Conservation (phyloP, 2,113 vertebrate genomes). For the Odontesthes bonariensis region DNA sequence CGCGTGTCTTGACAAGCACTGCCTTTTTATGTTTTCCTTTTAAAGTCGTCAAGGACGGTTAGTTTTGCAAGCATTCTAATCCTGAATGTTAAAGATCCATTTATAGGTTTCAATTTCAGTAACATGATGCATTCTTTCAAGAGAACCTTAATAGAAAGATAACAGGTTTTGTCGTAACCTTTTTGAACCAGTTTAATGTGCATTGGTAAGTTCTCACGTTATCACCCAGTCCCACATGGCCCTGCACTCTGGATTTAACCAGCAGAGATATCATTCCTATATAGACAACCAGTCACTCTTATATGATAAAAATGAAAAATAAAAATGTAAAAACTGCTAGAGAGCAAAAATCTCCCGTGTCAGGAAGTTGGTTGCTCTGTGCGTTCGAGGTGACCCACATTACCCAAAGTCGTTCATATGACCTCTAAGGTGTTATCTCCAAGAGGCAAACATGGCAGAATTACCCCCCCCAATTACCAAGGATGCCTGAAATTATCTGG, state of each 20-base stretch:
- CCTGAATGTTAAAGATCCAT: slow-evolving; percentile 52
- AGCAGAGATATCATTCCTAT: slow-evolving; percentile 38
- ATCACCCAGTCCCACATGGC: slow-evolving; percentile 52
- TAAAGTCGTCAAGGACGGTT: slow-evolving; percentile 83
- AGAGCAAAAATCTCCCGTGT: slow-evolving; percentile 51
- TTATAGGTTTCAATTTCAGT: slow-evolving; percentile 50
- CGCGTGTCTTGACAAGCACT: slow-evolving; percentile 82
- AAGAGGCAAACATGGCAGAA: slow-evolving; percentile 63
- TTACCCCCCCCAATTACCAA: slow-evolving; percentile 29
- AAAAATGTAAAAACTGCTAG: slow-evolving; percentile 12
- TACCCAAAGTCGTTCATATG: slow-evolving; percentile 63
- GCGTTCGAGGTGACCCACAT: slow-evolving; percentile 60
- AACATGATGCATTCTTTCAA: slow-evolving; percentile 16
- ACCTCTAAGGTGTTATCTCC: slow-evolving; percentile 71
- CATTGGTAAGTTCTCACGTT: slow-evolving; percentile 46
- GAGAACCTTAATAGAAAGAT: slow-evolving; percentile 18
- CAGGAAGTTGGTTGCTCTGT: slow-evolving; percentile 39
- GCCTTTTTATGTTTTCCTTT: slow-evolving; percentile 82
- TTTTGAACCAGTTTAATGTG: slow-evolving; percentile 21
- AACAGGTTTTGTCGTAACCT: slow-evolving; percentile 22
- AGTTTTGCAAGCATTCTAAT: slow-evolving; percentile 69
- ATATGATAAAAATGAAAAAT: slow-evolving; percentile 14
- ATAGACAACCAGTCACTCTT: slow-evolving; percentile 35
- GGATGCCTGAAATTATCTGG: slow-evolving; percentile 66
- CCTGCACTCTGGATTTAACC: slow-evolving; percentile 34